phyloP scores from a whole-genome alignment of 23 tunicate genomes.

The Clavelina lepadiformis region DNA sequence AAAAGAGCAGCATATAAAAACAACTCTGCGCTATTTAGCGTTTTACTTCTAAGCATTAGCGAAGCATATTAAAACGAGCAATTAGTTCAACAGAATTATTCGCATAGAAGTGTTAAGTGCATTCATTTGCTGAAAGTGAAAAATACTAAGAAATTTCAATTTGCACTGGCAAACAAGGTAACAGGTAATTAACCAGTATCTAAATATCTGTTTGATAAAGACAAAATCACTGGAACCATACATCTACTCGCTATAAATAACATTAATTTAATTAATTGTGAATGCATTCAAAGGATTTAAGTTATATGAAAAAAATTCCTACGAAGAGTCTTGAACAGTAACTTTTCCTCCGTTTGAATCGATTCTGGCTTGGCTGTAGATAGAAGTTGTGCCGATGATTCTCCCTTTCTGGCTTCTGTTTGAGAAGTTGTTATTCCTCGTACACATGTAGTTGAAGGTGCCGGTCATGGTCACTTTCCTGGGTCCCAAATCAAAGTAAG shows the following conservation, averaged over 20 bases:
- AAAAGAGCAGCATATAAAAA: background rate
- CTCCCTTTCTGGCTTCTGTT: slow-evolving; percentile 97
- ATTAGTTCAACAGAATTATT: no score
- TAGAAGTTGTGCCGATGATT: slow-evolving; percentile 41
- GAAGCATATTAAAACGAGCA: no score
- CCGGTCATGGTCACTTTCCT: slow-evolving; percentile 73
- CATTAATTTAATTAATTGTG: background rate
- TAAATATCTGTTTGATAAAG: no score
- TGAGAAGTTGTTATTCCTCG: slow-evolving; percentile 91
- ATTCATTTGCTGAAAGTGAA: no score
- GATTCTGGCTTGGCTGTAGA: slow-evolving; percentile 9
- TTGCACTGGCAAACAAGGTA: no score
- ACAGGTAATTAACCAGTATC: no score
- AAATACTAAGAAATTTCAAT: no score
- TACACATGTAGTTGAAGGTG: slow-evolving; percentile 77
- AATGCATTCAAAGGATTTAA: background rate
- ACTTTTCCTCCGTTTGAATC: slow-evolving; percentile 40
- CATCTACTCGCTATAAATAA: background rate
- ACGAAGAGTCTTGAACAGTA: slow-evolving; percentile 17
- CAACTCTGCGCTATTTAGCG: no score
- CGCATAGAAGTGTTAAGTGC: no score
- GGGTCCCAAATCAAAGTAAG: slow-evolving; percentile 74
- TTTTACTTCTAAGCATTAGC: no score
- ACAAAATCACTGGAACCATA: no score
- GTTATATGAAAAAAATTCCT: background rate